Base-by-base conservation (phyloP, 2,888 invertebrate genomes). In the Rhingia rostrata region DNA sequence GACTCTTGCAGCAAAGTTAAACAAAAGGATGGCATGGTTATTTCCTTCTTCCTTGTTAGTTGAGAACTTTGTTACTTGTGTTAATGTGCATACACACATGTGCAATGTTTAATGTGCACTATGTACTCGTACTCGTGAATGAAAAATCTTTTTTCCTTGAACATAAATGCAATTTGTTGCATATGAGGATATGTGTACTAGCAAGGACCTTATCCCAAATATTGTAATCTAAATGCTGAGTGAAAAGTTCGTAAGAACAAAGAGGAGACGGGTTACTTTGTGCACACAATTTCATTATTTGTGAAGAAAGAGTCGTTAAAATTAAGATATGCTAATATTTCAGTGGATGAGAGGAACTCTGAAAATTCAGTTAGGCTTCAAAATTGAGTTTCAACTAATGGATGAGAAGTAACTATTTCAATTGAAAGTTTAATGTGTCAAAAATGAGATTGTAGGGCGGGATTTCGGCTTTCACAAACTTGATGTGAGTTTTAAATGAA, bases 241-340 rank as follows among this genome's bases (percentile, higher is more conserved):
- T 22, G 22, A 22, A 74, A 63, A 79, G 39, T 83, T 74, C 47
- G 74, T 63, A 51, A 61, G 39, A 63, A 69, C 39, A 22, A 32
- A 56, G 10, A 35, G 47, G 6, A 41, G 41, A 32, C 43, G 22
- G 22, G 22, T 30, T 49, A n/a, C 14, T 37, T 66, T 43, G 64
- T 53, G 54, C 67, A 84, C 58, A 60, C 67, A 84, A 79, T 51
- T 84, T 75, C 60, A 84, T 84, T 70, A 80, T 22, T 22, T 84
- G 60, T 64, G 84, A 80, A 80, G 84, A 80, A 66, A 74, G 61
- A 80, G 79, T 66, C 74, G 79, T 84, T 79, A 64, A 80, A 84
- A 70, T 75, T 79, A 84, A 84, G 79, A 84, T 84, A 80, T 84
- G 79, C 80, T 70, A 80, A 83, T 83, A 63, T 67, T 22, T 22